Conservation (phyloP, 2,797 vertebrate species). For the Lycodopsis pacificus region DNA sequence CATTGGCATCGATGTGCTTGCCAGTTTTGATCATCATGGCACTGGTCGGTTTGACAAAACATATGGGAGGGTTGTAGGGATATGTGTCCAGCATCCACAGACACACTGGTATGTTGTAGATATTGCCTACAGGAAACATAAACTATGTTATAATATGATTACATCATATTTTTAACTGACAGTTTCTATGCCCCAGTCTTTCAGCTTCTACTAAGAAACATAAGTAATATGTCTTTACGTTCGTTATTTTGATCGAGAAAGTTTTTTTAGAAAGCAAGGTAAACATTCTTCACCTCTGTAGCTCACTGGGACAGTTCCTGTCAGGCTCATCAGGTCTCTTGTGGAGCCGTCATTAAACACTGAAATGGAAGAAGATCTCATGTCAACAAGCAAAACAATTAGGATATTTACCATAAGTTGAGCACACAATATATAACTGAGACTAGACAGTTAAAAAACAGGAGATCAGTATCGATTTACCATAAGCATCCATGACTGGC, state of each 20-base stretch:
- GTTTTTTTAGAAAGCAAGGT: neutral
- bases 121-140: constrained; percentile 86
- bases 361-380: constrained; percentile 67
- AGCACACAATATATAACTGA: neutral
- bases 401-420: neutral
- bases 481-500: constrained; percentile 95
- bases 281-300: constrained; percentile 88
- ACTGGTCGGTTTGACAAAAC: constrained; percentile 99
- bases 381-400: constrained; percentile 21
- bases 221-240: neutral
- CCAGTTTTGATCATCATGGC: constrained; percentile 99
- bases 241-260: neutral
- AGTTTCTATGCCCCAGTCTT: neutral
- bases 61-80: constrained; percentile 98
- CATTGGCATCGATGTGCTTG: constrained; percentile 98
- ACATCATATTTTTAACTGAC: neutral
- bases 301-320: constrained; percentile 96
- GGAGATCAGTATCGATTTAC: constrained; percentile 75
- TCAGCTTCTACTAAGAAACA: neutral
- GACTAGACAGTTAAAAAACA: neutral
- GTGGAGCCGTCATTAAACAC: constrained; percentile 97
- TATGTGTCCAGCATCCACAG: constrained; percentile 98
- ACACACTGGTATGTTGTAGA: constrained; percentile 98
- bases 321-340: constrained; percentile 95
- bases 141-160: neutral